Evolutionary conservation across 1,140 invertebrate genomes (phyloP).

Genomic region (Luehdorfia chinensis): DNA sequence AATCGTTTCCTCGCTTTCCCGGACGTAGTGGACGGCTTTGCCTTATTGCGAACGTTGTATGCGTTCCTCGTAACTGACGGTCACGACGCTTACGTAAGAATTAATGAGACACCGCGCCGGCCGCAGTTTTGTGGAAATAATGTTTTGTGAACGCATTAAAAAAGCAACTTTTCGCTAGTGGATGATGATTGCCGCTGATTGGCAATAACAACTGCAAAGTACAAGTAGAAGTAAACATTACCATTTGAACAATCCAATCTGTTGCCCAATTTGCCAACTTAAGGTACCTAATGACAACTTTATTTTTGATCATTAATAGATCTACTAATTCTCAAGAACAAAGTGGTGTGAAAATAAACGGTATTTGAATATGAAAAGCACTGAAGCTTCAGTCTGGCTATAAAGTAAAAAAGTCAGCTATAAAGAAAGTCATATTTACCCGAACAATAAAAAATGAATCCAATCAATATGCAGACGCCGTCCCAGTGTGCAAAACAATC

Average conservation of each 20-base stretch:
- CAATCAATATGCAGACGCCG: slow-evolving; percentile 59
- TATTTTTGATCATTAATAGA: too few species aligned
- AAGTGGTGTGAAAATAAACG: too few species aligned
- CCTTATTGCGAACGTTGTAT: slow-evolving; percentile 39
- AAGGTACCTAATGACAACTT: too few species aligned
- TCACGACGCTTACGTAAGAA: slow-evolving; percentile 46
- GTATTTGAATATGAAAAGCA: too few species aligned
- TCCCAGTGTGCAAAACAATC: slow-evolving; percentile 53
- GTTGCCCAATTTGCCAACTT: too few species aligned
- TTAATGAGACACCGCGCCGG: slow-evolving; percentile 37
- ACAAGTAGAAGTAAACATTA: not conserved
- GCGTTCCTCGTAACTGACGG: slow-evolving; percentile 36
- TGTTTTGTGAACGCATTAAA: slow-evolving; percentile 15
- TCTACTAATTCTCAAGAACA: too few species aligned
- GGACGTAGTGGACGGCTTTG: slow-evolving; percentile 41
- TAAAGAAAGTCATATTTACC: too few species aligned
- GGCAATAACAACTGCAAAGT: too few species aligned
- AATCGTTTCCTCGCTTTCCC: slow-evolving; percentile 43
- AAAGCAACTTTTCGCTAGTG: slow-evolving; percentile 8
- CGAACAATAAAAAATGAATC: slow-evolving; percentile 28
- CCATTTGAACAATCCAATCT: not conserved
- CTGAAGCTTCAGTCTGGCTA: too few species aligned
- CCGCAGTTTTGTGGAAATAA: slow-evolving; percentile 18
- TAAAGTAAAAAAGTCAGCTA: too few species aligned
- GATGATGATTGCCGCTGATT: not conserved